Conservation (phyloP, 2,113 vertebrate species). For the Phyllopteryx taeniolatus region DNA sequence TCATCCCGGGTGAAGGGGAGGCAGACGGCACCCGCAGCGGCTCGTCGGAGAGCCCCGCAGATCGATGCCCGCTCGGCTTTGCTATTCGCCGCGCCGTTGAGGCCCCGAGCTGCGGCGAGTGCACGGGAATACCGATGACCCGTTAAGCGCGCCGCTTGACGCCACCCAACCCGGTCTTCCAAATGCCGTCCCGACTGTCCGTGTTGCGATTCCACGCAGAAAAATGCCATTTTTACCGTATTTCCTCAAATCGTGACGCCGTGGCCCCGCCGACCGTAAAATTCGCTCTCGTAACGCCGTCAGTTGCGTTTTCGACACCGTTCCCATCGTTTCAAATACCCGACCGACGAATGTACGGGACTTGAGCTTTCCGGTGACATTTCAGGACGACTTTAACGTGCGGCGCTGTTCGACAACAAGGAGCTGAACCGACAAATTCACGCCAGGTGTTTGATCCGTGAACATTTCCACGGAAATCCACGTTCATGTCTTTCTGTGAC, state of each 20-base stretch:
- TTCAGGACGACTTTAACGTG: no score
- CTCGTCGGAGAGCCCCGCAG: constrained; percentile 70
- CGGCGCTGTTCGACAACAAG: no score
- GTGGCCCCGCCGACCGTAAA: no score
- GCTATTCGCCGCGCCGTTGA: constrained; percentile 69
- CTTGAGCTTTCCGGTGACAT: no score
- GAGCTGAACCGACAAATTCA: no score
- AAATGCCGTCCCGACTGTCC: neutral
- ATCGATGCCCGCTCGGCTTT: constrained; percentile 67
- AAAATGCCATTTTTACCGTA: neutral
- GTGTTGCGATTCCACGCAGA: neutral
- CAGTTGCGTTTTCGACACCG: no score
- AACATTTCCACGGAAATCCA: no score
- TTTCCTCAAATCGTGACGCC: neutral
- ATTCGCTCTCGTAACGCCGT: no score
- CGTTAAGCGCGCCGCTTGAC: constrained; percentile 50
- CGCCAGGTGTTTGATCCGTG: no score
- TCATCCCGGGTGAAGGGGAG: constrained; percentile 28
- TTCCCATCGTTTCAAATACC: no score
- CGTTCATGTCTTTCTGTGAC: no score
- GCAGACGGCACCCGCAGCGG: constrained; percentile 65
- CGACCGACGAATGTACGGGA: no score
- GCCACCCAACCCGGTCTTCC: neutral
- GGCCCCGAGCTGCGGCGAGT: constrained; percentile 53
- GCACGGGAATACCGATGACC: constrained; percentile 72